Evolutionary conservation across 2,888 invertebrate genomes (phyloP).

Genomic region (Drosophila mimetica): DNA sequence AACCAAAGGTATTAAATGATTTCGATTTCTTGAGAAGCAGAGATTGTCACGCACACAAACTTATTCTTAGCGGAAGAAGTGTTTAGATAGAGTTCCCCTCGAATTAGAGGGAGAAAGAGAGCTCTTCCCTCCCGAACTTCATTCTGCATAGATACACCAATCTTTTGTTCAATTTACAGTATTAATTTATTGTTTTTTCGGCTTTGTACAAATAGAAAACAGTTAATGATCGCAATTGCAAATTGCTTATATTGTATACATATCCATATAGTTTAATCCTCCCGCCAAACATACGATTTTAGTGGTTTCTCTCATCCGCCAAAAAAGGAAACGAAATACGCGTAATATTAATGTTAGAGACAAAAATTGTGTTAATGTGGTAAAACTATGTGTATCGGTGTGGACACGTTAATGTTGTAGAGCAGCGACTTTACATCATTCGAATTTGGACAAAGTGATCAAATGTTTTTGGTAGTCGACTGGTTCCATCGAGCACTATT

Average conservation of each 20-base stretch:
- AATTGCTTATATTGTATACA: slow-evolving; percentile 39
- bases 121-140: not conserved
- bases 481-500: slow-evolving; percentile 53
- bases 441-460: slow-evolving; percentile 30
- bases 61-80: too few relatives aligned
- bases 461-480: slow-evolving; percentile 25
- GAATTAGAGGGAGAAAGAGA: not conserved
- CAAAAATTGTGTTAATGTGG: slow-evolving; percentile 19
- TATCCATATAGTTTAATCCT: slow-evolving; percentile 40
- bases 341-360: slow-evolving; percentile 28
- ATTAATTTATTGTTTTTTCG: slow-evolving; percentile 57
- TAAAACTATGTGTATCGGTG: slow-evolving; percentile 11
- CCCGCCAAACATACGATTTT: slow-evolving; percentile 24
- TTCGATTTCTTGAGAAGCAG: too few relatives aligned
- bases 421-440: slow-evolving; percentile 16
- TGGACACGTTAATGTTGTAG: slow-evolving; percentile 2
- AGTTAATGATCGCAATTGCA: slow-evolving; percentile 66
- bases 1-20: too few relatives aligned
- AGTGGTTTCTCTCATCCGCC: slow-evolving; percentile 13
- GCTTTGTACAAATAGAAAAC: slow-evolving; percentile 78
- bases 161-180: slow-evolving; percentile 7
- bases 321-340: slow-evolving; percentile 14
- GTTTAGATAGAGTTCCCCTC: too few relatives aligned
- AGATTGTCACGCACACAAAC: too few relatives aligned
- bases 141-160: not conserved